Conservation (phyloP, 1,140 invertebrate genomes). For the Neuroterus valhalla region DNA sequence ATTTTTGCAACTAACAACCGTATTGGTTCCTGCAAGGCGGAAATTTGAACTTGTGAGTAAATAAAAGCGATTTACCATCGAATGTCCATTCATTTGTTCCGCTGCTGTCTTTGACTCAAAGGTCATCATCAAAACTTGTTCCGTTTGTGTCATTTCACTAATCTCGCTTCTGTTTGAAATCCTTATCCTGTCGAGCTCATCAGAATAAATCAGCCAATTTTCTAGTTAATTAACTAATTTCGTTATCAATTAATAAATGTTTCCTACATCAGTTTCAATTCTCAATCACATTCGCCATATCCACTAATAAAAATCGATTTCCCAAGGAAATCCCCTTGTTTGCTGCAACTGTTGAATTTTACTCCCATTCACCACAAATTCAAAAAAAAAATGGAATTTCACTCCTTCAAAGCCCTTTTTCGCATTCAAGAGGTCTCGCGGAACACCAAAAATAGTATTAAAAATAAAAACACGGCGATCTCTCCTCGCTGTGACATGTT, state of each 20-base stretch:
- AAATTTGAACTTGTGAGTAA: conserved; percentile 6
- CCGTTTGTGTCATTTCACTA: conserved; percentile 42
- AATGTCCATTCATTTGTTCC: conserved; percentile 47
- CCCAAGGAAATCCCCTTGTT: neutral
- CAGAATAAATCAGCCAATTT: too few species aligned
- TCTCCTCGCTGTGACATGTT: neutral
- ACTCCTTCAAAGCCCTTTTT: neutral
- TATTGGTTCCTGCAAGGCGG: neutral
- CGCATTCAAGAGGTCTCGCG: neutral
- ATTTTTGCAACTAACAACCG: too few species aligned
- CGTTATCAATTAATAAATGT: too few species aligned
- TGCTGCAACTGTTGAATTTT: neutral
- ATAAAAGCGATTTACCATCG: conserved; percentile 47
- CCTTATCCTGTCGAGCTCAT: too few species aligned
- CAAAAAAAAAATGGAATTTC: neutral
- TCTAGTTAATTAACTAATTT: too few species aligned
- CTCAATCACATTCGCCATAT: neutral
- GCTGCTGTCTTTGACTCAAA: conserved; percentile 46
- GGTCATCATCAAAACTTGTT: conserved; percentile 41
- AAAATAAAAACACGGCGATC: neutral
- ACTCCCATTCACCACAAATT: neutral
- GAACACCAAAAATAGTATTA: neutral
- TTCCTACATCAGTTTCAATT: neutral
- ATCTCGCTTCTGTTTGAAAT: neutral
- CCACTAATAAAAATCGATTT: too few species aligned